A percentile compares a stretch with the other conserved stretches of the same genome.
phyloP scores from a whole-genome alignment of 1,140 invertebrate genomes.

The Heliothis subflexa region DNA sequence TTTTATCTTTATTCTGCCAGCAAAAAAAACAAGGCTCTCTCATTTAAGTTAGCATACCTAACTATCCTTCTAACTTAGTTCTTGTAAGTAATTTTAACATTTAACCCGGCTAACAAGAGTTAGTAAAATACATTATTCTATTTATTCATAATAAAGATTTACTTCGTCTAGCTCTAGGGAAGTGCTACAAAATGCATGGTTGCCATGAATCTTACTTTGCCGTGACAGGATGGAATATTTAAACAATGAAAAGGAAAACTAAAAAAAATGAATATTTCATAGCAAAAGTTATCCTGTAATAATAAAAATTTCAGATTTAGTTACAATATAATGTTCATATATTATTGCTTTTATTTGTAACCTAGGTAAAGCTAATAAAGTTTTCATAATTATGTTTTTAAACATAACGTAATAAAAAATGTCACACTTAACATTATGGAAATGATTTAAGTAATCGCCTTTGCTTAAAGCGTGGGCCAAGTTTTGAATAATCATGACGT shows the following conservation, averaged over 20 bases:
- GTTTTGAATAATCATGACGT: constrained; percentile 49
- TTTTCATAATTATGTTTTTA: too few species aligned
- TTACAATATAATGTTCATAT: too few species aligned
- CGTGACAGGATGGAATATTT: neutral
- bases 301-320: too few species aligned
- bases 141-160: constrained; percentile 21
- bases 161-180: neutral
- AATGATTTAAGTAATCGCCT: constrained; percentile 43
- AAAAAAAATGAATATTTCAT: too few species aligned
- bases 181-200: neutral
- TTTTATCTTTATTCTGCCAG: neutral
- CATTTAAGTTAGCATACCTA: neutral
- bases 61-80: neutral
- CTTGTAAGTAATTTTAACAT: neutral
- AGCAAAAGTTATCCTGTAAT: too few species aligned
- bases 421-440: constrained; percentile 14
- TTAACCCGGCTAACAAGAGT: constrained; percentile 4
- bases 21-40: neutral
- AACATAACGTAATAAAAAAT: constrained; percentile 16
- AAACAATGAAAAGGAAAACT: neutral
- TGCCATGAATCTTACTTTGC: constrained; percentile 22
- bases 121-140: constrained; percentile 5
- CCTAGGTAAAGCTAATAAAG: too few species aligned
- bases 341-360: too few species aligned
- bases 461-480: constrained; percentile 38